Evolutionary conservation across 2,888 invertebrate genomes (phyloP), one percentile per base, ranked within the genome.

Genomic region (Leptinotarsa juncta): DNA sequence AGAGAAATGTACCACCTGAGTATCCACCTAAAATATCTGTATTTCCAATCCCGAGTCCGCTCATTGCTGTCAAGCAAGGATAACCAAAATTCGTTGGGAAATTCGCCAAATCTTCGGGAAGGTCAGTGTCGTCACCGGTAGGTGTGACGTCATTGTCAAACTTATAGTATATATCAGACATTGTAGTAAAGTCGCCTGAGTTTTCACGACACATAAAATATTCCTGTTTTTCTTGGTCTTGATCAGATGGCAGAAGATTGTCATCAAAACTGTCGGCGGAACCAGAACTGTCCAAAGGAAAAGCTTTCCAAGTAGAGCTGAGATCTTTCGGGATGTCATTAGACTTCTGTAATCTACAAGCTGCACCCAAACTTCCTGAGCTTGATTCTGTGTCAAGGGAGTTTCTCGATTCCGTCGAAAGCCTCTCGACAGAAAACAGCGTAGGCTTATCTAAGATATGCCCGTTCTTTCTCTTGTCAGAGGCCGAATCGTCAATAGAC

Each of bases 181-280:
- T 78, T 15, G 82, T 75, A 2, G 85, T 79, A 69, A 87, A 86
- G 75, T 87, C 87, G 4, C 83, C 86, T 3, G 85, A 84, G 76
- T 79, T 83, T 67, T 87, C 87, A n/a, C 85, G 80, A 72, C 86
- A 85, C 60, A 88, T 80, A 76, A 88, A 88, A 80, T 88, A 88
- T 77, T 88, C 88, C 62, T 87, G 86, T 73, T 82, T 83, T 23
- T 86, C 87, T n/a, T 83, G 74, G 78, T 93, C 93, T 55, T 92
- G 92, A 84, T 95, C 95, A 66, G 94, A 93, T 14, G 94, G 94
- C 83, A 94, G 92, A 90, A 94, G 93, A 7, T 93, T 94, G 85
- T 96, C 96, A 86, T 96, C 96, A 65, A 95, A 91, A 85, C 95
- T 96, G 4, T 95, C 95, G 78, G 95, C 95, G 78, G 95, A 95